Conservation (phyloP, 2,113 vertebrate genomes). For the Strigops habroptila region DNA sequence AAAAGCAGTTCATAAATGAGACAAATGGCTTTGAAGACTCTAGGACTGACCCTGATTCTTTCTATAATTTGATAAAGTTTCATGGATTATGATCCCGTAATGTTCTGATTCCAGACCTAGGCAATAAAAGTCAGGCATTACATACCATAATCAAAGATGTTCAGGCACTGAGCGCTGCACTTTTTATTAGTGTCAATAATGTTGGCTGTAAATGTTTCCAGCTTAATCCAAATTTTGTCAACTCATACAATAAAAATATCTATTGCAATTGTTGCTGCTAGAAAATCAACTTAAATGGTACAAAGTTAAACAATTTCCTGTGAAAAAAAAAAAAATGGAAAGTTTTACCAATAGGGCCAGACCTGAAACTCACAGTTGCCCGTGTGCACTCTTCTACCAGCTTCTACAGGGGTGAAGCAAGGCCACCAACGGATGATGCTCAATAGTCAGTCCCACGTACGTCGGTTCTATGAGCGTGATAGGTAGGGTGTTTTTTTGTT, state of each 20-base stretch:
- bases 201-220: not conserved
- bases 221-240: not conserved
- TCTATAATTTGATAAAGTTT: not conserved
- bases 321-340: not conserved
- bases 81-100: not conserved
- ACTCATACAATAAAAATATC: not conserved
- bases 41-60: not conserved
- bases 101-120: not conserved
- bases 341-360: not conserved
- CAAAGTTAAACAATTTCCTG: not conserved
- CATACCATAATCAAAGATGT: not conserved
- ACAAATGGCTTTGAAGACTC: not conserved
- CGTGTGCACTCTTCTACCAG: not conserved
- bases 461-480: not conserved
- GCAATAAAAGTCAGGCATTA: not conserved
- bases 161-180: not conserved
- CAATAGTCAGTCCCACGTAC: fast-evolving
- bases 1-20: not conserved
- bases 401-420: not conserved
- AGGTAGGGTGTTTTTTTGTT: fast-evolving
- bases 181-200: not conserved
- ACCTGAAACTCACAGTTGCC: not conserved
- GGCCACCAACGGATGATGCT: not conserved
- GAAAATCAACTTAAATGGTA: not conserved
- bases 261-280: not conserved